Evolutionary conservation across 1,140 invertebrate genomes (phyloP).

Genomic region (Tetranychus urticae): DNA sequence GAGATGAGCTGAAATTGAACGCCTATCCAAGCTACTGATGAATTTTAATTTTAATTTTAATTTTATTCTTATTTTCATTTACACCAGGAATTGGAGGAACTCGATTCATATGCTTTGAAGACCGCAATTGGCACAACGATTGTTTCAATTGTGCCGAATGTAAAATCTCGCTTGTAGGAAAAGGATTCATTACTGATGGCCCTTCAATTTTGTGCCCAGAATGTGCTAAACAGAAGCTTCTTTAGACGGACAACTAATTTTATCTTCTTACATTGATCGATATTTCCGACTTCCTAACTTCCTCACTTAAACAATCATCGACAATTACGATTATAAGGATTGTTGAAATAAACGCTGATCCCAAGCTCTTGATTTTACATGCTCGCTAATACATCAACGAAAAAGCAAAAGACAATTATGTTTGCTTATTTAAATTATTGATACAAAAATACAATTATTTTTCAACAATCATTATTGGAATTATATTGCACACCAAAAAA

Average conservation of each 20-base stretch:
- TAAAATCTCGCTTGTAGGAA: conserved; percentile 74
- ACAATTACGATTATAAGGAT: too few species aligned
- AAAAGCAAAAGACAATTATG: too few species aligned
- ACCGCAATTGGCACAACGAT: conserved; percentile 98
- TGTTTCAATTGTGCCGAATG: conserved; percentile 95
- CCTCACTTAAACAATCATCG: too few species aligned
- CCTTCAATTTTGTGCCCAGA: conserved; percentile 94
- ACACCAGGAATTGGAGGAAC: conserved; percentile 77
- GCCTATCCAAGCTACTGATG: conserved; percentile 8
- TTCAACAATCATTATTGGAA: too few species aligned
- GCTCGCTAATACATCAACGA: too few species aligned
- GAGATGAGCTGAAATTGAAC: not conserved
- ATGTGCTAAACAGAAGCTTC: conserved; percentile 49
- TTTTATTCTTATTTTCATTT: not conserved
- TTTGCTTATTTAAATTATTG: too few species aligned
- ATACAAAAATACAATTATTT: too few species aligned
- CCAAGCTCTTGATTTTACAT: too few species aligned
- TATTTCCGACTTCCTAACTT: too few species aligned
- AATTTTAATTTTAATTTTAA: not conserved
- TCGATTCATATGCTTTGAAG: conserved; percentile 96
- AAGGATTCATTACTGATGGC: conserved; percentile 93
- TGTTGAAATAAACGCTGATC: too few species aligned
- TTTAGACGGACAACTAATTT: not conserved
- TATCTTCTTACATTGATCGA: too few species aligned
- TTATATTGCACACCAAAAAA: too few species aligned